Conservation (phyloP, 2,113 vertebrate species). For the Rallus limicola region DNA sequence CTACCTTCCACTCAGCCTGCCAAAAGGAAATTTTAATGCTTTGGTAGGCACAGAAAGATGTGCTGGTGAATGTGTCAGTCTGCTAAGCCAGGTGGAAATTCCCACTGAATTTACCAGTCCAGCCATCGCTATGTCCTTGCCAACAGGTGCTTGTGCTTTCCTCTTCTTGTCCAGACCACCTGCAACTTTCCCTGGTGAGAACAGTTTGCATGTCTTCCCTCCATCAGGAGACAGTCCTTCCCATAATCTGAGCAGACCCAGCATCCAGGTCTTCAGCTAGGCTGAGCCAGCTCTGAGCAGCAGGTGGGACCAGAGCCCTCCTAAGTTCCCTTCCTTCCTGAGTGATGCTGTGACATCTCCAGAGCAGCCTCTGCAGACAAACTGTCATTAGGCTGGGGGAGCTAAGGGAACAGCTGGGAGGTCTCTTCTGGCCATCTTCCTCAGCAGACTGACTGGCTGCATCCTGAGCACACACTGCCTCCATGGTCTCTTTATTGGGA, state of each 20-base stretch:
- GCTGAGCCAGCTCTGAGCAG: background rate
- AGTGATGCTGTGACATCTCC: background rate
- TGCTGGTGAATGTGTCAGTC: background rate
- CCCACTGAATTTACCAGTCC: background rate
- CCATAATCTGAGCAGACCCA: background rate
- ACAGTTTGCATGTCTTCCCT: background rate
- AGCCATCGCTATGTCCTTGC: background rate
- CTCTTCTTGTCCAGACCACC: background rate
- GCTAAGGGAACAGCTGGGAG: background rate
- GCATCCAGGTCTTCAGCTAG: fast-evolving
- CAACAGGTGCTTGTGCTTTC: background rate
- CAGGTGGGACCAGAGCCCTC: background rate
- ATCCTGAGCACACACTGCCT: background rate
- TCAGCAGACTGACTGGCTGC: background rate
- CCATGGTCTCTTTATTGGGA: background rate
- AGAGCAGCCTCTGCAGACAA: background rate
- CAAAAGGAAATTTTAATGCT: background rate
- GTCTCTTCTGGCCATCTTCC: background rate
- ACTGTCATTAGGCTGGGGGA: background rate
- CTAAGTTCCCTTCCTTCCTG: background rate
- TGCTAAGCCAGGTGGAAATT: background rate
- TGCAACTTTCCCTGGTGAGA: background rate
- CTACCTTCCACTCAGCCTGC: background rate
- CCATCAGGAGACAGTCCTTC: background rate
- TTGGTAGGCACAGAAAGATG: background rate